Evolutionary conservation across 23 tunicate genomes (phyloP).

Genomic region (Styela plicata): DNA sequence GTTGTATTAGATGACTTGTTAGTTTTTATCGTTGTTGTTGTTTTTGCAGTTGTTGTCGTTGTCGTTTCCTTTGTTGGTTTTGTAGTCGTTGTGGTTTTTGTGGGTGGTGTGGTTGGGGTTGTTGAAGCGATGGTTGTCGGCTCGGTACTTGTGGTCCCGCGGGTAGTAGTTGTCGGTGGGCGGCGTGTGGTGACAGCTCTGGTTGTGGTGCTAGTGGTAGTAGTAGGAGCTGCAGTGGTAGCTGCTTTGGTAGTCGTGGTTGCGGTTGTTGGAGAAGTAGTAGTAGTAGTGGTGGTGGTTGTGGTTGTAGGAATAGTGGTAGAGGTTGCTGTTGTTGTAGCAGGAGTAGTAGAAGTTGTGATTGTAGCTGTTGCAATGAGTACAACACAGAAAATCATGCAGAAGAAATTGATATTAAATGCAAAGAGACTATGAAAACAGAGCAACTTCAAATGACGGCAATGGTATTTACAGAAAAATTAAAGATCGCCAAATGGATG

Average conservation of each 20-base stretch:
- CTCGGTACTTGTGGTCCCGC: neutral
- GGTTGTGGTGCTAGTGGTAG: neutral
- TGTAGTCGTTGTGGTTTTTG: neutral
- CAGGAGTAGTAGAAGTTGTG: slow-evolving; percentile 24
- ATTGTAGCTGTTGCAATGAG: slow-evolving; percentile 9
- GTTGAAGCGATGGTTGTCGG: slow-evolving; percentile 4
- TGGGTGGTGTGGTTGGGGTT: slow-evolving; percentile 1
- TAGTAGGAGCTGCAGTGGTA: neutral
- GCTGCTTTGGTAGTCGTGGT: slow-evolving; percentile 5
- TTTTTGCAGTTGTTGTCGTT: neutral
- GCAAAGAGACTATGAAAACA: too few species aligned
- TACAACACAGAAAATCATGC: slow-evolving; percentile 1
- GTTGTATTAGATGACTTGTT: neutral
- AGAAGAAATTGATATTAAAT: too few species aligned
- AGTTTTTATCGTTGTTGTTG: neutral
- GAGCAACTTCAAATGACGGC: slow-evolving; percentile 1
- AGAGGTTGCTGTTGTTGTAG: slow-evolving; percentile 37
- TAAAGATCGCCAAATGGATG: too few species aligned
- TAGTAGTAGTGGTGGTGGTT: neutral
- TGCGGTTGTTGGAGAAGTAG: slow-evolving; percentile 20
- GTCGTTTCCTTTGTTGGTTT: neutral
- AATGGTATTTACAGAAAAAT: neutral
- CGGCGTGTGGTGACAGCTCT: too few species aligned
- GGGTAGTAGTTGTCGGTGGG: neutral
- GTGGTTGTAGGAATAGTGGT: slow-evolving; percentile 9